Base-by-base conservation (phyloP, 1,140 invertebrate genomes). In the Drosophila ficusphila region DNA sequence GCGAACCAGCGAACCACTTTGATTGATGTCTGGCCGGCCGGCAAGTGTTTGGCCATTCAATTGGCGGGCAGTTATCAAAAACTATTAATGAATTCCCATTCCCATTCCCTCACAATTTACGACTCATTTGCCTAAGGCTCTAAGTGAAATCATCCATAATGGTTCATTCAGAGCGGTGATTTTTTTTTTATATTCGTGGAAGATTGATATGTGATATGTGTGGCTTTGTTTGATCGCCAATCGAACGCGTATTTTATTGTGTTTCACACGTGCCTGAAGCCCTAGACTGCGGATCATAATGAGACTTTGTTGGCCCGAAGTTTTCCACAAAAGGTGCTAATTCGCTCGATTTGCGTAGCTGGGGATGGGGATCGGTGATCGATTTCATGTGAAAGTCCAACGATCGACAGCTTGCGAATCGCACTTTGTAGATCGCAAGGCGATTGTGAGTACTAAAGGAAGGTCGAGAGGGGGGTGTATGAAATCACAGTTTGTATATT, bases 251-350 rank as follows among this genome's bases (percentile, higher is more conserved):
- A 72, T 72, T 62, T 62, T 64, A 57, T 75, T 57, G 53, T 61
- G 58, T 60, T 62, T 81, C 72, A 81, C 76, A 81, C 81, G 82
- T 76, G 77, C 52, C 72, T 47, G 12, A 47, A 54, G 48, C 39
- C 34, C 27, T 16, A 9, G 38, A 3, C 21, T n/a, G 12, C 12
- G 16, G 33, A 33, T 36, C 34, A 78, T 49, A 60, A 65, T 68
- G 25, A 47, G 70, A 70, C 44, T 61, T 81, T 81, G 69, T 86
- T 86, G 81, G 68, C 44, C 62, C 51, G 81, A 76, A 85, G 42
- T 86, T 74, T 86, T 86, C 82, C 77, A 86, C 77, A 86, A 86
- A 88, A 46, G 68, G 76, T 86, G 81, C 73, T 86, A 86, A 86
- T 88, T 86, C 27, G 18, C 36, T 19, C 18, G 49, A 71, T 70